Base-by-base conservation (phyloP, 2,888 invertebrate genomes). In the Mythimna vitellina region DNA sequence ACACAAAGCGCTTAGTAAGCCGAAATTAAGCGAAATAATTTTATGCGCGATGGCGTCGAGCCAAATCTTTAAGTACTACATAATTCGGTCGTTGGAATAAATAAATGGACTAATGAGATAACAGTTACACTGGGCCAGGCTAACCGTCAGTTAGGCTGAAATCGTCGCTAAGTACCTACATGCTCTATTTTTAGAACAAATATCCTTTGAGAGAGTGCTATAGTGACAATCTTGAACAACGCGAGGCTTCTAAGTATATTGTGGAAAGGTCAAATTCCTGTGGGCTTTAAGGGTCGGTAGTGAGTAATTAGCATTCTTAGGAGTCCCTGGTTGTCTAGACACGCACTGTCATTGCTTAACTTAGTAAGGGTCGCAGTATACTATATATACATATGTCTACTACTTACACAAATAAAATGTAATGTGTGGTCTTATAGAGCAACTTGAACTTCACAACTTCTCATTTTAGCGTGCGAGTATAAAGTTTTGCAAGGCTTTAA, bases 21-120 rank as follows among this genome's bases (percentile, higher is more conserved):
- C 49, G 65, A 80, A 86, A 80, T 86, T 78, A 77, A 71, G 69
- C 53, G 69, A 77, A 84, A 83, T 86, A 78, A 83, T 81, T 81
- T 54, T 70, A 78, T 74, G 75, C 72, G 65, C 76, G 71, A 32
- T 86, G 87, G 87, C 87, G 67, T 46, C 49, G 67, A 62, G 79
- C 87, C 85, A 87, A 87, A 80, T 78, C 61, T 74, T 69, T 74
- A 76, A 80, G 76, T 63, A 74, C 72, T 74, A 78, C 74, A 74
- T 78, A 82, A 78, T 86, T 82, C 80, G 85, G 80, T 78, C 69
- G 74, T 54, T 62, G 60, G 70, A 73, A 83, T 80, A 78, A 70
- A 78, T 83, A 72, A 70, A 67, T 70, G 58, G 70, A 67, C 53
- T 74, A 80, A 73, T 78, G 84, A 86, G 76, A 82, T 73, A 82